Evolutionary conservation across 2,113 vertebrate genomes (phyloP), one percentile per base, ranked within the genome.

Genomic region (Lota lota): DNA sequence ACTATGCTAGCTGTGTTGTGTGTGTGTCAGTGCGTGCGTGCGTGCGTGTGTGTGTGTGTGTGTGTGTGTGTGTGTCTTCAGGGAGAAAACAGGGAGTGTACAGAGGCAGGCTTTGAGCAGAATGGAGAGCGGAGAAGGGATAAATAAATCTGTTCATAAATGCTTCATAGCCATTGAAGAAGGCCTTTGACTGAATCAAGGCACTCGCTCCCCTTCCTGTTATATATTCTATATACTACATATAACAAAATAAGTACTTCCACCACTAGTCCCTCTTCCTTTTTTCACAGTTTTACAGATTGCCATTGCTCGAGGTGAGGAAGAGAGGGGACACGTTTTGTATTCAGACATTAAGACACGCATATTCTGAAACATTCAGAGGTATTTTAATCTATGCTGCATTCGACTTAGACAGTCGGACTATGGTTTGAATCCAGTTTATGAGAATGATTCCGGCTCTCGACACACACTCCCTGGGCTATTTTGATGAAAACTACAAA

Each of bases 101-200:
- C 20, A 64, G 72, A 19, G 61, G 69, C 68, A 36, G 6, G 68
- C 64, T 73, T 82, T 87, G 87, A 83, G 76, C 1, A 67, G 83
- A 84, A 85, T 84, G 78, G 68, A 67, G 76, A 83, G 76, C 70
- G 80, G 85, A 71, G 33, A 68, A 67, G 78, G 78, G 74, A 85
- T 73, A 77, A 20, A 85, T 73, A 77, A 20, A 75, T 61, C 67
- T 51, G 70, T 79, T 88, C 81, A 85, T 87, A 83, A 89, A 89
- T 87, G 76, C 83, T 88, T 86, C 61, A 87, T 87, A 66, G 76
- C 61, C 59, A 67, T 73, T 85, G 80, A 83, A 79, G 73, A 76
- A 66, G 77, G 70, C 70, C 77, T 84, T 77, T 82, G 83, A 76
- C 20, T 78, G 80, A 74, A 70, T 11, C 61, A 67, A 76, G 54